phyloP scores from a whole-genome alignment of 2,113 vertebrate species.

The Synodontis membranacea region DNA sequence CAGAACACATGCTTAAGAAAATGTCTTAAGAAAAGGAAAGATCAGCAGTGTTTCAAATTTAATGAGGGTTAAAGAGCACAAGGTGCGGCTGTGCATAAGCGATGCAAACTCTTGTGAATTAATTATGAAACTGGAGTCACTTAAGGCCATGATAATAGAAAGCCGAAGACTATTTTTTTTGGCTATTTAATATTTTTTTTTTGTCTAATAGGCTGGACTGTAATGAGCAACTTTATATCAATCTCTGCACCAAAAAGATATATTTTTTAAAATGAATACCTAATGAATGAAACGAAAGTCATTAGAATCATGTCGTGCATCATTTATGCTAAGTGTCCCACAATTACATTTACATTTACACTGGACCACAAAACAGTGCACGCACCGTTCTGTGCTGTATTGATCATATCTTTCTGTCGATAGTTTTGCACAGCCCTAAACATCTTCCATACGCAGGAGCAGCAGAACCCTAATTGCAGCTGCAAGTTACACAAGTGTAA shows the following conservation, averaged over 20 bases:
- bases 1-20: neutral
- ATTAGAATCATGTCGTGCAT: neutral
- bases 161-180: neutral
- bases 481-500: conserved; percentile 51
- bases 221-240: neutral
- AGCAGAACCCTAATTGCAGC: conserved; percentile 1
- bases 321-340: neutral
- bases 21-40: neutral
- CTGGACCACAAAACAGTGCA: neutral
- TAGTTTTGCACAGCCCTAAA: conserved; percentile 3
- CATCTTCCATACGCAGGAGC: neutral
- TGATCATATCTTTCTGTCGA: neutral
- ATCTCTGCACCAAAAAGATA: neutral
- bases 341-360: neutral
- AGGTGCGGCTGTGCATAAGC: neutral
- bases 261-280: too few relatives aligned
- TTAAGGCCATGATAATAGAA: neutral
- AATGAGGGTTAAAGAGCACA: conserved; percentile 26
- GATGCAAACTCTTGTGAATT: conserved; percentile 27
- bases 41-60: neutral
- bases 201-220: neutral
- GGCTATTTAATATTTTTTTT: neutral
- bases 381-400: neutral
- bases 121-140: conserved; percentile 6
- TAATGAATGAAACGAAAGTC: neutral